Base-by-base conservation (phyloP, 2,113 vertebrate species). In the Zeus faber region DNA sequence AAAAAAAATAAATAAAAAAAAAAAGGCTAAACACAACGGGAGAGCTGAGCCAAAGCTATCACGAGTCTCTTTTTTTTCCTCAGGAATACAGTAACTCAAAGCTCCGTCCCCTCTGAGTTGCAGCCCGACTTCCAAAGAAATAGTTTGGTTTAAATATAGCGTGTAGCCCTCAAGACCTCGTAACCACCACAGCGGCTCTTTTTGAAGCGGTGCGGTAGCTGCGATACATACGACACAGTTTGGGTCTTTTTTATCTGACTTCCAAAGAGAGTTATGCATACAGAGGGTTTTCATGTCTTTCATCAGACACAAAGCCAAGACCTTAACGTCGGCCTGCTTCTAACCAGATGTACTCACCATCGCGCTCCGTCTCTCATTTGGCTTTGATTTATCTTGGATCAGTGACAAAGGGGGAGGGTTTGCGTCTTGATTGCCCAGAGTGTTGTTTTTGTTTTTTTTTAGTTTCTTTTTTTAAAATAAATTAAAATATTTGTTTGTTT, bases 121-220 rank as follows among this genome's bases (percentile, higher is more conserved):
- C 70, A 72, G 59, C 31, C 59, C 51, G 0, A 58, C 68, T 65
- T 76, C 56, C 50, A 72, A 62, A 47, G 18, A 72, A 74, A 48
- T 40, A 37, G 40, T 40, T 62, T 49, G 7, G 26, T 70, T 50
- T 47, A 63, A 56, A 52, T 64, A 54, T 48, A 45, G 33, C 50
- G n/a, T n/a, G n/a, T n/a, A n/a, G n/a, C n/a, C n/a, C n/a, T n/a
- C 27, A 55, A 53, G 46, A 8, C 10, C 49, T 47, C 67, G 44
- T 33, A 60, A 70, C 54, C 33, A 21, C 4, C 25, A 13, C 37
- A 62, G 40, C 17, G 7, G 56, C 27, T 60, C 41, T 73, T 33
- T 33, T 37, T n/a, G n/a, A 37, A 37, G 33, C 13, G 3, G 33
- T 37, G 33, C 13, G 11, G 33, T 14, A 37, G 33, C 33, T 11